These are phyloP conservation scores for Whitmania pigra DNA, from an alignment of 1,140 invertebrate species.

Conservation along the genomic window DNA sequence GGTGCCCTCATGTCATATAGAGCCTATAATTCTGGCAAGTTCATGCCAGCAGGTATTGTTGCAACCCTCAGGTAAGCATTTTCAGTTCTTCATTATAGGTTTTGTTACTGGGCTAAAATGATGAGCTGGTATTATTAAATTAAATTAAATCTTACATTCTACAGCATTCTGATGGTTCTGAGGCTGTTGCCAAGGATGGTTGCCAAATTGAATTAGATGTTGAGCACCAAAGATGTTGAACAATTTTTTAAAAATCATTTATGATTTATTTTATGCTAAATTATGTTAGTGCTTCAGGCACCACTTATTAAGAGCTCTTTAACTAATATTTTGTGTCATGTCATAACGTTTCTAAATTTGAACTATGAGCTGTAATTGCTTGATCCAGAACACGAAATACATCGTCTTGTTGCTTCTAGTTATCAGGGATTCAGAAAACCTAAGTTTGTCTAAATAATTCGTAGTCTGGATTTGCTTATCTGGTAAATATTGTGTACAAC, in stretches of 20 bases:
- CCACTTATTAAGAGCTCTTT: too few relatives aligned
- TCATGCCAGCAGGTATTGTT: constrained; percentile 87
- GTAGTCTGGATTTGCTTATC: too few relatives aligned
- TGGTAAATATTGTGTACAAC: too few relatives aligned
- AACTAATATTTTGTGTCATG: background rate
- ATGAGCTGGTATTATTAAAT: background rate
- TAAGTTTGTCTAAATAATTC: too few relatives aligned
- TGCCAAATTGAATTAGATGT: background rate
- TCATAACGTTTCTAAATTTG: background rate
- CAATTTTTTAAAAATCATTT: constrained; percentile 7
- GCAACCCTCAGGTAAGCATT: constrained; percentile 44
- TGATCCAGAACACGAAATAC: background rate
- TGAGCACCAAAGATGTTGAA: background rate
- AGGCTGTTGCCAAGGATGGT: constrained; percentile 20
- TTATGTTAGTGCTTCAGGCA: background rate
- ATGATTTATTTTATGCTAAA: background rate
- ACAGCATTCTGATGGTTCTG: constrained; percentile 21
- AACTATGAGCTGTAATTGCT: background rate
- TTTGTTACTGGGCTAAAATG: too few relatives aligned
- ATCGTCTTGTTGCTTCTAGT: too few relatives aligned
- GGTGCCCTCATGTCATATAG: constrained; percentile 76
- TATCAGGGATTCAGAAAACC: too few relatives aligned
- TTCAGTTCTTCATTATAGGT: background rate
- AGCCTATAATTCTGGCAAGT: constrained; percentile 71
- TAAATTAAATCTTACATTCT: constrained; percentile 9